Base-by-base conservation (phyloP, 2,888 invertebrate genomes). In the Plebejus melissa region DNA sequence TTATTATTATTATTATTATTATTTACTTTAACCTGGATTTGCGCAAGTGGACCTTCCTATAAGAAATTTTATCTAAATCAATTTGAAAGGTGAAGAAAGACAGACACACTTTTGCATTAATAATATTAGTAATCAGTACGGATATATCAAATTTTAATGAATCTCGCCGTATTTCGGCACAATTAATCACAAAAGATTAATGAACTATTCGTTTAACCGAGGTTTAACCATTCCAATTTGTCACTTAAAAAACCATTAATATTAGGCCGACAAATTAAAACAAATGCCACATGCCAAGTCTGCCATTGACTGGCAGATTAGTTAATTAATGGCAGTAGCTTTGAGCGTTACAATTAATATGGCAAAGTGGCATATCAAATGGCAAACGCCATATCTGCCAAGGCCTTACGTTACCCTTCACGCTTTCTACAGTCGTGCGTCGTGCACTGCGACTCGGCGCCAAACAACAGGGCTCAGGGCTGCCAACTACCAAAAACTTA, bases 361-460 rank as follows among this genome's bases (percentile, higher is more conserved):
- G 65, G 13, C 65, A 65, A 5, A 1, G 1, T 32, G 65, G 65
- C 70, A 41, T 28, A 71, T 41, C 71, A 71, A 71, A 71, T 50
- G 46, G 71, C 71, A 71, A 71, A 71, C 46, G 46, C 71, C 71
- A 46, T 71, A 65, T 72, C 74, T 46, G 71, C 69, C 79, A 82
- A 81, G 81, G 81, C 78, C 78, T 80, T 80, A 74, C 76, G 88
- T 65, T 65, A 65, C 87, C 90, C 88, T 90, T 90, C 89, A 89
- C 89, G 87, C 88, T 90, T 90, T 89, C 89, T 82, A 78, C 80
- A 80, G 78, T 79, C 76, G 76, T 76, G 77, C 76, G 69, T 69
- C 74, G 75, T 77, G 58, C 77, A 74, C 75, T 54, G 70, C 69
- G 70, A 76, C 75, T 70, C 74, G 74, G 77, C 76, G 76, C 77